phyloP scores from a whole-genome alignment of 2,888 invertebrate genomes.

The Artemia sinica region DNA sequence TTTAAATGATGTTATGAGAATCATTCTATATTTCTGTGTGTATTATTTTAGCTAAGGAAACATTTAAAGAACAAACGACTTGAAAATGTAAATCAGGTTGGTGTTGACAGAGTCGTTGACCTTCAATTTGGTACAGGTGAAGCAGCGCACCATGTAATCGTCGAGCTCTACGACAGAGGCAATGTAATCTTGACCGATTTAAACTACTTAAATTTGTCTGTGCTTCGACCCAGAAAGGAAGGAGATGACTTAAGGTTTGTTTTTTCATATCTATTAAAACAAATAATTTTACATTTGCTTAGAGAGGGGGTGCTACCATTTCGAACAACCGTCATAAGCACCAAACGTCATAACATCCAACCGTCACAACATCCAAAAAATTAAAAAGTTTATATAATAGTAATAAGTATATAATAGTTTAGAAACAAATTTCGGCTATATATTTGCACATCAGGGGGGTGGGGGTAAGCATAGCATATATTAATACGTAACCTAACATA shows the following conservation, averaged over 20 bases:
- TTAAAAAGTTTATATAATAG: too few relatives aligned
- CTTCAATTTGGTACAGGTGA: constrained; percentile 86
- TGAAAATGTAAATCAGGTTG: constrained; percentile 66
- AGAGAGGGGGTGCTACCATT: too few relatives aligned
- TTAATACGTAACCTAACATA: too few relatives aligned
- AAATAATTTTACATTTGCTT: too few relatives aligned
- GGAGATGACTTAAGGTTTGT: constrained; percentile 59
- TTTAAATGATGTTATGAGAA: not conserved
- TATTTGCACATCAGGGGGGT: too few relatives aligned
- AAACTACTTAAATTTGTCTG: constrained; percentile 71
- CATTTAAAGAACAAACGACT: constrained; percentile 88
- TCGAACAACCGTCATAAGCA: too few relatives aligned
- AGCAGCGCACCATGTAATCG: constrained; percentile 80
- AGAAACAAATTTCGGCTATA: too few relatives aligned
- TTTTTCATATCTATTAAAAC: too few relatives aligned
- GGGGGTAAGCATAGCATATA: too few relatives aligned
- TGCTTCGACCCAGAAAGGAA: constrained; percentile 78
- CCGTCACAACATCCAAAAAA: too few relatives aligned
- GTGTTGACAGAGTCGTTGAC: constrained; percentile 81
- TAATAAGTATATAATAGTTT: too few relatives aligned
- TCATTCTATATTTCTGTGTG: constrained; percentile 7
- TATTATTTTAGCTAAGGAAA: constrained; percentile 57
- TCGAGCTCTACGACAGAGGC: constrained; percentile 88
- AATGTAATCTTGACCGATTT: constrained; percentile 86
- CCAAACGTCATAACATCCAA: too few relatives aligned